Percentiles rank a stretch among this genome's conserved stretches.
phyloP scores from a whole-genome alignment of 1,140 invertebrate genomes.

The Ceratina australensis region DNA sequence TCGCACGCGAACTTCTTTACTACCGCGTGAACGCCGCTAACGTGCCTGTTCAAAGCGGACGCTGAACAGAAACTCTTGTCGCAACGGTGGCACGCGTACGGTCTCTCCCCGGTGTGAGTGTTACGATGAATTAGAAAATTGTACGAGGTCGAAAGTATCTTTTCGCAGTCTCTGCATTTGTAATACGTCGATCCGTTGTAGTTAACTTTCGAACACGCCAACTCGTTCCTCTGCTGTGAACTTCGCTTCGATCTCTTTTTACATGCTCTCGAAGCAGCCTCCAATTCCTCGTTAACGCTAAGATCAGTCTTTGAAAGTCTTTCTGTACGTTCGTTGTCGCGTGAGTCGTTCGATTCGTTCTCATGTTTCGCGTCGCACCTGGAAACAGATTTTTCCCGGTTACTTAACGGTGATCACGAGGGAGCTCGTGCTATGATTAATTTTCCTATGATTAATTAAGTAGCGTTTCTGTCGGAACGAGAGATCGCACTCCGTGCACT shows the following conservation, averaged over 20 bases:
- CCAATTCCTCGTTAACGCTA: neutral
- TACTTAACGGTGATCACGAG: conserved; percentile 18
- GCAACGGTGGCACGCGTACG: conserved; percentile 56
- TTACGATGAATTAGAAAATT: conserved; percentile 77
- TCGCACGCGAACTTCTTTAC: conserved; percentile 69
- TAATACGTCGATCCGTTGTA: conserved; percentile 66
- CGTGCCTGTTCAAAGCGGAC: conserved; percentile 67
- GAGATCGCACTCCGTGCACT: conserved; percentile 74
- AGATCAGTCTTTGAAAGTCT: neutral
- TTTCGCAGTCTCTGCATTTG: conserved; percentile 75
- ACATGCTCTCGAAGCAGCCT: neutral
- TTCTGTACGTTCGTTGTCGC: conserved; percentile 8
- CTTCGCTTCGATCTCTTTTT: conserved; percentile 23
- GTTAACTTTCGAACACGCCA: conserved; percentile 47
- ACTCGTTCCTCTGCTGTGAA: conserved; percentile 35
- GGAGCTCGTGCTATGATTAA: conserved; percentile 68
- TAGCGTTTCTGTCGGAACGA: conserved; percentile 79
- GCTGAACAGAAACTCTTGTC: conserved; percentile 57
- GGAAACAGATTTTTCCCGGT: conserved; percentile 67
- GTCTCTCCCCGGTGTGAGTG: conserved; percentile 58
- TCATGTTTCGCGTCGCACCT: conserved; percentile 32
- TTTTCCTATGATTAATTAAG: conserved; percentile 77
- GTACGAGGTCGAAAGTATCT: conserved; percentile 72
- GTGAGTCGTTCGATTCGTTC: neutral
- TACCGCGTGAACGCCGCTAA: conserved; percentile 63